Evolutionary conservation across 23 tunicate species (phyloP).

Genomic region (Corella eumyota): DNA sequence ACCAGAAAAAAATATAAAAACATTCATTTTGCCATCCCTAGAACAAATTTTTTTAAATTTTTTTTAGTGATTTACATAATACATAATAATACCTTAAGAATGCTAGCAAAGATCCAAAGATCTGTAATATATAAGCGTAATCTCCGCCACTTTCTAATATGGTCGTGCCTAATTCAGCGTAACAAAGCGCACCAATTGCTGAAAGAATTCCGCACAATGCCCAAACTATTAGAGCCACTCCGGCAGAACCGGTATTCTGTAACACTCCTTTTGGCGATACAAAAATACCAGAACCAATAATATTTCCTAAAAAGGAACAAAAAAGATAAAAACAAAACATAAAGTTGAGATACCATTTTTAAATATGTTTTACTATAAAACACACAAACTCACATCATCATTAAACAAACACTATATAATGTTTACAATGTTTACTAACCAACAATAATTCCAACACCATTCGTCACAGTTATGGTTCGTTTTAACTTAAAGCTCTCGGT

Average conservation of each 20-base stretch:
- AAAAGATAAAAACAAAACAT: background rate
- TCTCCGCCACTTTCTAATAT: constrained; percentile 89
- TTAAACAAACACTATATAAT: too few relatives aligned
- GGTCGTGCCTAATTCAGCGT: constrained; percentile 93
- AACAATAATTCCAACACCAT: constrained; percentile 93
- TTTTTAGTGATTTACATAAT: too few relatives aligned
- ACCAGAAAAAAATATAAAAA: background rate
- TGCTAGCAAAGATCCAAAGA: constrained; percentile 86
- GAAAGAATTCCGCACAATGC: constrained; percentile 87
- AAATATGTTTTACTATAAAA: background rate
- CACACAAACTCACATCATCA: too few relatives aligned
- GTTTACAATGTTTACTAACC: constrained; percentile 50
- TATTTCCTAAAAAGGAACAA: constrained; percentile 64
- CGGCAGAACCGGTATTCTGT: constrained; percentile 75
- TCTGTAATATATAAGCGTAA: constrained; percentile 87
- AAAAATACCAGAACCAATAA: constrained; percentile 98
- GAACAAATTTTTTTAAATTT: too few relatives aligned
- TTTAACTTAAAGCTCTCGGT: constrained; percentile 53
- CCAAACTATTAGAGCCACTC: constrained; percentile 90
- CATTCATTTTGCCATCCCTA: too few relatives aligned
- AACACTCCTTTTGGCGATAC: constrained; percentile 98
- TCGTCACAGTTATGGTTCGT: constrained; percentile 79
- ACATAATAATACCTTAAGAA: constrained; percentile 51
- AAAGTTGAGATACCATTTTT: background rate
- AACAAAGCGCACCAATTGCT: constrained; percentile 83